Evolutionary conservation across 2,113 vertebrate species (phyloP).

Genomic region (Mustela lutreola): DNA sequence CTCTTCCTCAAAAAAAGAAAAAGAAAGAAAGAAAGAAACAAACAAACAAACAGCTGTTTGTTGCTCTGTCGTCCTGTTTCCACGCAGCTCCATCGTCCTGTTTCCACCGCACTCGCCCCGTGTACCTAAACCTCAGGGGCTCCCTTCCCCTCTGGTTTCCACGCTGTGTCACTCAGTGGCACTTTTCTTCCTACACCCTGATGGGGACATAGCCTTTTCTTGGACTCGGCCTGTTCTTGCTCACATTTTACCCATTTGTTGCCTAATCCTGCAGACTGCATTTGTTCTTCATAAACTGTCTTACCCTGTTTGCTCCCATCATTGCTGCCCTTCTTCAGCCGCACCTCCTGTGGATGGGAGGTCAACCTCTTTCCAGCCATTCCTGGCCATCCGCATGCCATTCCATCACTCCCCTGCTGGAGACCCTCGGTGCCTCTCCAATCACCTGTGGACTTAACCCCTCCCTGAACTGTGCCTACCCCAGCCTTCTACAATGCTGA

Average conservation of each 20-base stretch:
- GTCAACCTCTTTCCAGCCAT: neutral
- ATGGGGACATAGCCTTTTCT: neutral
- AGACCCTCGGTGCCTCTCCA: neutral
- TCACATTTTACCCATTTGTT: neutral
- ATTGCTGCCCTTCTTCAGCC: no score
- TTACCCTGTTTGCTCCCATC: neutral
- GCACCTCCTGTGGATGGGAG: neutral
- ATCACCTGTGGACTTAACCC: neutral
- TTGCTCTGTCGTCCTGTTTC: no score
- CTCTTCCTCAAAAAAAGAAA: no score
- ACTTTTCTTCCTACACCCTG: neutral
- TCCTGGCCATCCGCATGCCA: neutral
- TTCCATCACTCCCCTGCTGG: neutral
- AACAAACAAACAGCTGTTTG: neutral
- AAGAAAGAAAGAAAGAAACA: no score
- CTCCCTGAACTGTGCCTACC: neutral
- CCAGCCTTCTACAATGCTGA: neutral
- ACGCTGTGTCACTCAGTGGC: neutral
- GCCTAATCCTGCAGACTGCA: neutral
- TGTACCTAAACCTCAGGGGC: neutral
- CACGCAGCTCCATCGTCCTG: no score
- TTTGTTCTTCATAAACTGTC: neutral
- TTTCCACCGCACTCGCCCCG: no score
- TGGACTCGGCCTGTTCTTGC: neutral
- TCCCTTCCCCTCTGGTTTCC: neutral